Evolutionary conservation across 2,797 vertebrate species (phyloP).

Genomic region (Erethizon dorsatum): DNA sequence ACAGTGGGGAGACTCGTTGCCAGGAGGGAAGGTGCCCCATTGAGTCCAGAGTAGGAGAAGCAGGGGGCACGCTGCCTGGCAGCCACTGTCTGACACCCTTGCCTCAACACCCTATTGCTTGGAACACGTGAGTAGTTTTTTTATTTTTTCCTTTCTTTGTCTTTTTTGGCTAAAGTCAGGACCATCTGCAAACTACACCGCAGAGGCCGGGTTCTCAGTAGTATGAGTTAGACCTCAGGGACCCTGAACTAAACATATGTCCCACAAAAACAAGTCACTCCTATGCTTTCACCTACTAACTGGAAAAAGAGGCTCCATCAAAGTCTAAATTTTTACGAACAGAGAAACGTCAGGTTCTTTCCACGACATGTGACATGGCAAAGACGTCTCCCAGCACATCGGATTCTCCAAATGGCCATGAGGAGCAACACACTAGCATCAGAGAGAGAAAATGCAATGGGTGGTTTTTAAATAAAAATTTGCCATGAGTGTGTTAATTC

Average conservation of each 20-base stretch:
- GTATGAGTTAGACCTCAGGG: conserved; percentile 79
- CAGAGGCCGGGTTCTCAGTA: conserved; percentile 73
- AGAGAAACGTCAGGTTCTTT: conserved; percentile 33
- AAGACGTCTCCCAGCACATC: neutral
- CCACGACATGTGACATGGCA: neutral
- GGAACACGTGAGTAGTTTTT: neutral
- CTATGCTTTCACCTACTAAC: conserved; percentile 78
- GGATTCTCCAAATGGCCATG: neutral
- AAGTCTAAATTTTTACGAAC: conserved; percentile 48
- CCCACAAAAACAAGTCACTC: conserved; percentile 75
- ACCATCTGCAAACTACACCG: conserved; percentile 77
- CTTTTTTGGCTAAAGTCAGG: conserved; percentile 64
- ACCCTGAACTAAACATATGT: conserved; percentile 80
- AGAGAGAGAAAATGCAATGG: fast-evolving
- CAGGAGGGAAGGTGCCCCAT: neutral
- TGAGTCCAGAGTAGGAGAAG: neutral
- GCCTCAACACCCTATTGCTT: neutral
- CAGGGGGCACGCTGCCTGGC: no score
- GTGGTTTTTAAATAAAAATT: neutral
- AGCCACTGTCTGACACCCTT: neutral
- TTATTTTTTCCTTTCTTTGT: neutral
- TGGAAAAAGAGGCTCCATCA: conserved; percentile 57
- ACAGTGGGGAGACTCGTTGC: neutral
- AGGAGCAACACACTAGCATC: fast-evolving
- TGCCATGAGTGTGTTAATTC: neutral